Evolutionary conservation across 2,113 vertebrate genomes (phyloP), one percentile per base, ranked within the genome.

Genomic region (Etheostoma cragini): DNA sequence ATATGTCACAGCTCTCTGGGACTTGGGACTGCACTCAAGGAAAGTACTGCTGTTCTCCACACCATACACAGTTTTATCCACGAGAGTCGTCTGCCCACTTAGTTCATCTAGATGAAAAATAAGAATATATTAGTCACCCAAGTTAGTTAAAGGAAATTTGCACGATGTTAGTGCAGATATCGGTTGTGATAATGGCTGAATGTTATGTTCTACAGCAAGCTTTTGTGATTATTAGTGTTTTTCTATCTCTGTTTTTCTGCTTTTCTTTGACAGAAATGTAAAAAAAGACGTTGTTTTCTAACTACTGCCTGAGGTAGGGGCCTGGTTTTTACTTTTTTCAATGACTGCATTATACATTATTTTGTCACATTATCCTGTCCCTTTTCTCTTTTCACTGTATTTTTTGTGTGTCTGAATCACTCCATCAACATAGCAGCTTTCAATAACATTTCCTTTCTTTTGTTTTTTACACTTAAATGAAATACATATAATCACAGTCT

Each of bases 1-100:
- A 62, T 97, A 97, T 19, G 97, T 96, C 8, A 96, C 66, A 0
- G 98, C 98, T 86, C 96, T 94, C 89, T 98, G 98, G 62, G 98
- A 99, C 87, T 98, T 99, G 0, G 98, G 96, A 71, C 96, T 97
- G 91, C 98, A 99, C 90, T 99, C 98, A 66, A 99, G 94, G 82
- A 99, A 99, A 0, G 97, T 98, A 89, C 97, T 99, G 93, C 98
- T 99, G 74, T 99, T 99, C 90, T 99, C 98, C 85, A 99, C 98
- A 5, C 98, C 98, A 54, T 99, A 99, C 80, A 99, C 97, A 14
- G 96, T 96, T 93, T 96, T 98, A 87, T 98, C 97, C 83, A 96
- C 93, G 66, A 97, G 84, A 12, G 91, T 96, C 15, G 94, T 72
- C 77, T 91, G 95, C 11, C 95, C 95, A 22, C 85, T 95, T 74